Evolutionary conservation across 2,888 invertebrate genomes (phyloP).

Genomic region (Scaptomyza tumidula): DNA sequence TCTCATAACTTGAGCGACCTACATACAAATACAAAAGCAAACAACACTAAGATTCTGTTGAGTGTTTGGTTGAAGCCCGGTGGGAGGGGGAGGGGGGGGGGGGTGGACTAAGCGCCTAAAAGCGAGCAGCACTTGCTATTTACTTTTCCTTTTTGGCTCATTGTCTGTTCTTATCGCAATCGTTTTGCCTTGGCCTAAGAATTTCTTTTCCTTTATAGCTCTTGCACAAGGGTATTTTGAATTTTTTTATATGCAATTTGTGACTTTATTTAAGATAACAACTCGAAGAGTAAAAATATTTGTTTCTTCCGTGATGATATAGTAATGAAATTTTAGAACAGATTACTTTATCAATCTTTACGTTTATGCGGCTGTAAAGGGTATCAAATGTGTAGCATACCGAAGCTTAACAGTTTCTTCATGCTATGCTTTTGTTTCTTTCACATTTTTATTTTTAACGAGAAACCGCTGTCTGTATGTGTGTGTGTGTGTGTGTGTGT

Average conservation of each 20-base stretch:
- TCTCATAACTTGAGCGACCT: conserved; percentile 53
- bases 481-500: conserved; percentile 9
- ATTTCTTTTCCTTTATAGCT: conserved; percentile 53
- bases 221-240: not conserved
- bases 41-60: conserved; percentile 20
- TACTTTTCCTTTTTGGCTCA: conserved; percentile 53
- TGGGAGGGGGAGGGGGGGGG: not conserved
- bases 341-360: not conserved
- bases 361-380: not conserved
- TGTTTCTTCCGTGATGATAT: not conserved
- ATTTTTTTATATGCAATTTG: not conserved
- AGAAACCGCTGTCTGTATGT: not conserved
- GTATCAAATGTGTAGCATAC: not conserved
- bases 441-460: not conserved
- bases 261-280: not conserved
- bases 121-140: conserved; percentile 50
- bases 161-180: conserved; percentile 60
- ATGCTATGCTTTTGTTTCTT: conserved; percentile 52
- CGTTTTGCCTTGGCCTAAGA: conserved; percentile 54
- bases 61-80: not conserved
- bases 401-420: not conserved
- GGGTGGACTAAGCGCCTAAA: conserved; percentile 47
- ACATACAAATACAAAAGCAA: conserved; percentile 20
- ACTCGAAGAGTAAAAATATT: not conserved
- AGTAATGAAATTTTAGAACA: not conserved